phyloP scores from a whole-genome alignment of 2,113 vertebrate genomes.

The Actenoides hombroni region DNA sequence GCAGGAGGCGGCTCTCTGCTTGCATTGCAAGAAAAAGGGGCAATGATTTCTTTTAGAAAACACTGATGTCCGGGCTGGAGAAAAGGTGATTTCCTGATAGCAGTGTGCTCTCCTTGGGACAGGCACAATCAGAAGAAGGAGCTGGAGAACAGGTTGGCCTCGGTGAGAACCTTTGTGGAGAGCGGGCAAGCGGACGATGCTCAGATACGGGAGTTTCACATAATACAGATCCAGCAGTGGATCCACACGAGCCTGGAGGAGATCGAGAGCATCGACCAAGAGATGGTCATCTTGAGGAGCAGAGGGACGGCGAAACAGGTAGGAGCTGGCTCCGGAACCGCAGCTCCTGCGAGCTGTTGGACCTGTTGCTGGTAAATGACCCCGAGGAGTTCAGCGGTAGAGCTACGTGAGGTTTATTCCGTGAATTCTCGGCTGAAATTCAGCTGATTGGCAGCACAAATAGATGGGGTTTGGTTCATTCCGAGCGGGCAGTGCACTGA shows the following conservation, averaged over 20 bases:
- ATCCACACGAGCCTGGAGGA: slow-evolving; percentile 86
- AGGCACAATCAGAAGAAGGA: slow-evolving; percentile 91
- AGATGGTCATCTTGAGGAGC: slow-evolving; percentile 82
- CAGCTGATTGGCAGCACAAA: neutral
- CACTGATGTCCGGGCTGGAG: too few relatives aligned
- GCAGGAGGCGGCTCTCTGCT: too few relatives aligned
- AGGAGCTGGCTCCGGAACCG: neutral
- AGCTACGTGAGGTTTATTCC: neutral
- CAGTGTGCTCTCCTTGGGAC: neutral
- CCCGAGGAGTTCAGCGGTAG: neutral
- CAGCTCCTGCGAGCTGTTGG: too few relatives aligned
- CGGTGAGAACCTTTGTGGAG: slow-evolving; percentile 78
- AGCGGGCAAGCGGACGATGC: slow-evolving; percentile 86
- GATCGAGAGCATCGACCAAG: slow-evolving; percentile 90
- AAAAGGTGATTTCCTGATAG: neutral
- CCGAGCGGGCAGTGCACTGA: neutral
- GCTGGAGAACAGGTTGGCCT: slow-evolving; percentile 81
- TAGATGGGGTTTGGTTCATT: neutral
- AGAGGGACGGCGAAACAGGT: slow-evolving; percentile 80
- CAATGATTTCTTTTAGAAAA: too few relatives aligned
- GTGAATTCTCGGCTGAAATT: neutral
- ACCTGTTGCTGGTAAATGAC: neutral
- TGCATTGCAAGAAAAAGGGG: too few relatives aligned
- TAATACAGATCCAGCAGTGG: slow-evolving; percentile 85
- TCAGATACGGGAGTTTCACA: slow-evolving; percentile 82